Evolutionary conservation across 1,140 invertebrate species (phyloP).

Genomic region (Zaprionus tsacasi): DNA sequence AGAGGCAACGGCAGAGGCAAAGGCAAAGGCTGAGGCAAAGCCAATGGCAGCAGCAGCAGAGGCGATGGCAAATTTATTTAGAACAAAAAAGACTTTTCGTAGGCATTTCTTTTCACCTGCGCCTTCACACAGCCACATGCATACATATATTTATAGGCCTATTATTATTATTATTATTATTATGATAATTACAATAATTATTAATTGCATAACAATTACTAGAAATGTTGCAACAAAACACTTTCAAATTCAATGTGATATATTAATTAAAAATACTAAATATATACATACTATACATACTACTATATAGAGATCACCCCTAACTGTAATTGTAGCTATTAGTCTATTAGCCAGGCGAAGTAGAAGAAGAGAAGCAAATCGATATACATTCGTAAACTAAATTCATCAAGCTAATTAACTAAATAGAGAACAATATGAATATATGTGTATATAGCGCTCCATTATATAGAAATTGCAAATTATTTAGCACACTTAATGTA

Average conservation of each 20-base stretch:
- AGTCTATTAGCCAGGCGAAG: conserved; percentile 66
- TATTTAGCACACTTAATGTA: conserved; percentile 79
- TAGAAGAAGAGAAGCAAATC: conserved; percentile 23
- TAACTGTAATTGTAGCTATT: conserved; percentile 65
- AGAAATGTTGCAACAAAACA: conserved; percentile 79
- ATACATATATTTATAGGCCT: conserved; percentile 56
- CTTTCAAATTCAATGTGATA: conserved; percentile 83
- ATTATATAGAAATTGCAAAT: conserved; percentile 46
- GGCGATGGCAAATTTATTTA: conserved; percentile 2
- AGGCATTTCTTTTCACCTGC: conserved; percentile 70
- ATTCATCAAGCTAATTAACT: conserved; percentile 41
- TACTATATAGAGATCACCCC: conserved; percentile 29
- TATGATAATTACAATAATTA: conserved; percentile 48
- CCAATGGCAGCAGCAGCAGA: background rate
- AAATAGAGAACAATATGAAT: conserved; percentile 32
- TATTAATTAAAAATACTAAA: conserved; percentile 71
- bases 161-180: conserved; percentile 48
- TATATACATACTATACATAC: conserved; percentile 51
- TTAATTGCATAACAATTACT: conserved; percentile 62
- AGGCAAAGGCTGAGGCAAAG: conserved; percentile 8
- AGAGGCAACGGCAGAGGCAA: conserved; percentile 11
- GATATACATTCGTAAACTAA: conserved; percentile 35
- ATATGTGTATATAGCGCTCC: conserved; percentile 60
- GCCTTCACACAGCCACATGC: conserved; percentile 43
- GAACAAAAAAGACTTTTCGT: conserved; percentile 76